A percentile compares a stretch with the other conserved stretches of the same genome.
phyloP scores from a whole-genome alignment of 2,888 invertebrate genomes.

The Gari tellinella region DNA sequence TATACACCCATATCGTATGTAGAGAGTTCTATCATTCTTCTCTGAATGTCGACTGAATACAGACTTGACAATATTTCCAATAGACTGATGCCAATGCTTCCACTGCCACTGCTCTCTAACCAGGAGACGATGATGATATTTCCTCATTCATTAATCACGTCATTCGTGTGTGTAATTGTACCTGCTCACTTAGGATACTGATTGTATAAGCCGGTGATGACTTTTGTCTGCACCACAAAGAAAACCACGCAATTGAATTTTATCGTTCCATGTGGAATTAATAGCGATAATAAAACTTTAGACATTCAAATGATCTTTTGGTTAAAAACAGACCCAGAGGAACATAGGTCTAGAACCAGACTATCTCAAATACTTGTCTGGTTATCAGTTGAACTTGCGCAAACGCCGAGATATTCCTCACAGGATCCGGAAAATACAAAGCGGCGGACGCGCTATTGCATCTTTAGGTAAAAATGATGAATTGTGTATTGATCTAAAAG shows the following conservation, averaged over 20 bases:
- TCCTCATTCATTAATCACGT: conserved; percentile 38
- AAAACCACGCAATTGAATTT: conserved; percentile 40
- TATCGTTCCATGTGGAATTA: conserved; percentile 38
- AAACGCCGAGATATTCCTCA: too few species aligned
- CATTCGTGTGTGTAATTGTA: conserved; percentile 33
- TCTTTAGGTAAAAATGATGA: conserved; percentile 1
- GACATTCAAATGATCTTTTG: too few species aligned
- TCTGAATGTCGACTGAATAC: too few species aligned
- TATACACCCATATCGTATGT: too few species aligned
- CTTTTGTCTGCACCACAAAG: conserved; percentile 41
- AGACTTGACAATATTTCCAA: too few species aligned
- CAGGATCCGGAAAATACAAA: conserved; percentile 7
- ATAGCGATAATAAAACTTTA: conserved; percentile 18
- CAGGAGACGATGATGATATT: conserved; percentile 22
- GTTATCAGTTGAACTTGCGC: too few species aligned
- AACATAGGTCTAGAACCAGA: too few species aligned
- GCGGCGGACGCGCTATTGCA: not conserved
- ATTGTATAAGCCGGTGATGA: conserved; percentile 36
- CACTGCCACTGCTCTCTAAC: too few species aligned
- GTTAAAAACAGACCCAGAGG: too few species aligned
- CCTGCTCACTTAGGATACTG: conserved; percentile 27
- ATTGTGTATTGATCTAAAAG: conserved; percentile 6
- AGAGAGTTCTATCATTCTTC: too few species aligned
- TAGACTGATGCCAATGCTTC: too few species aligned
- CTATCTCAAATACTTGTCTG: too few species aligned